Evolutionary conservation across 2,113 vertebrate species (phyloP), one percentile per base, ranked within the genome.

Genomic region (Nipponia nippon): DNA sequence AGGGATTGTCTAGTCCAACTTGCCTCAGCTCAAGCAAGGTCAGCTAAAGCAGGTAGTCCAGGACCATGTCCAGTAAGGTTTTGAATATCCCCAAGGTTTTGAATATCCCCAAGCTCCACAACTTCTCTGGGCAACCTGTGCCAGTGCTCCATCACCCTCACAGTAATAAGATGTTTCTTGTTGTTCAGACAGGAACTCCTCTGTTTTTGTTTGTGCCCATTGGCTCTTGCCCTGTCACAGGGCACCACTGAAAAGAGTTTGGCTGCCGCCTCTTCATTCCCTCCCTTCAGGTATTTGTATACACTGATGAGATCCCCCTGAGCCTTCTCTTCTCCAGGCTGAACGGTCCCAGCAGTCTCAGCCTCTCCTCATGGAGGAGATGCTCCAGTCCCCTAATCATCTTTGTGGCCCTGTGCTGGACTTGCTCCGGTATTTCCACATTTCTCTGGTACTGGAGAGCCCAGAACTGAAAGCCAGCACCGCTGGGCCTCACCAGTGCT

Each of bases 401-500:
- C 40, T 47, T 30, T 61, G 26, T 56, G 23, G 40, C 18, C 23
- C 23, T 80, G 38, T 44, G 40, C 42, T 67, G 13, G 40, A 58
- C 27, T 53, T 50, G 14, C 6, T 76, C 26, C 16, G 19, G 16
- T 40, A 2, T 4, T 4, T 8, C 17, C 55, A 62, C 22, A 40
- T 27, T 42, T 15, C 7, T 87, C 20, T 44, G 18, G 10, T 12
- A 13, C 7, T 23, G 38, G 9, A 34, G 42, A 78, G 22, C 10
- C 5, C 80, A 72, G 30, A 56, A 82, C 19, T 19, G 22, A 85
- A 49, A 49, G 7, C 6, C 46, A 61, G 40, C 23, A 52, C 49
- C 11, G 21, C 22, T 71, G 47, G 25, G 6, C n/a, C 38, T 87
- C 65, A 38, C 4, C 36, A 62, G 44, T 1, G 6, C 4, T 0